Evolutionary conservation across 2,797 vertebrate genomes (phyloP).

Genomic region (Trachurus trachurus): DNA sequence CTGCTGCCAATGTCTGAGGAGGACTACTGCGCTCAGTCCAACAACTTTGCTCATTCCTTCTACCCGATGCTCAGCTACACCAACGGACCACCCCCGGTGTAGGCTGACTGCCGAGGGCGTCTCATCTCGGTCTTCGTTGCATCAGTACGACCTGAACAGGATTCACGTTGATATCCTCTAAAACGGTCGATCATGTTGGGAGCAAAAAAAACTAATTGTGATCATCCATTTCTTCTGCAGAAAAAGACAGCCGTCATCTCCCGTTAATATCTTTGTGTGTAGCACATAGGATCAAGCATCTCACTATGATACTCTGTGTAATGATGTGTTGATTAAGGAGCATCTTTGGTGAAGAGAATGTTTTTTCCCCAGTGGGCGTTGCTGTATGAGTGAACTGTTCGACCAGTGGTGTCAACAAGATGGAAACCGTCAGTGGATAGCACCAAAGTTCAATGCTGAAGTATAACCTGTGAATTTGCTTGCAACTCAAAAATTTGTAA

Average conservation of each 20-base stretch:
- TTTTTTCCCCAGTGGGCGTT: conserved; percentile 58
- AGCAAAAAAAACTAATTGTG: conserved; percentile 47
- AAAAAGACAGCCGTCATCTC: conserved; percentile 59
- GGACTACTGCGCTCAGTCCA: conserved; percentile 93
- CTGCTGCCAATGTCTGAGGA: conserved; percentile 92
- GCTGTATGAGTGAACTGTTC: conserved; percentile 32
- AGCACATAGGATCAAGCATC: conserved; percentile 63
- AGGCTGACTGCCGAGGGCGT: conserved; percentile 53
- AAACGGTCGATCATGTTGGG: conserved; percentile 25
- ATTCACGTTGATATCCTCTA: conserved; percentile 24
- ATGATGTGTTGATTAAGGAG: conserved; percentile 46
- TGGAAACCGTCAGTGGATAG: conserved; percentile 51
- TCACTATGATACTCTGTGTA: conserved; percentile 58
- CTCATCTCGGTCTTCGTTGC: conserved; percentile 31
- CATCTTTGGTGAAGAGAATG: conserved; percentile 49
- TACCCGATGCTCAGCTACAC: conserved; percentile 96
- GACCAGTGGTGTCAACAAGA: conserved; percentile 25
- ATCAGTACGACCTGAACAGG: conserved; percentile 23
- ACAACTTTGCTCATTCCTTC: conserved; percentile 96
- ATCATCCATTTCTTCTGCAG: conserved; percentile 61
- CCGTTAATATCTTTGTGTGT: conserved; percentile 59
- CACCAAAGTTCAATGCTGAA: conserved; percentile 78
- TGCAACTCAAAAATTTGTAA: conserved; percentile 86
- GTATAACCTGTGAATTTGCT: conserved; percentile 81
- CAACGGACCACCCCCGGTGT: conserved; percentile 95